Percentiles rank a stretch among this genome's conserved stretches.
Conservation (phyloP, 2,113 vertebrate genomes). For the Nipponia nippon region DNA sequence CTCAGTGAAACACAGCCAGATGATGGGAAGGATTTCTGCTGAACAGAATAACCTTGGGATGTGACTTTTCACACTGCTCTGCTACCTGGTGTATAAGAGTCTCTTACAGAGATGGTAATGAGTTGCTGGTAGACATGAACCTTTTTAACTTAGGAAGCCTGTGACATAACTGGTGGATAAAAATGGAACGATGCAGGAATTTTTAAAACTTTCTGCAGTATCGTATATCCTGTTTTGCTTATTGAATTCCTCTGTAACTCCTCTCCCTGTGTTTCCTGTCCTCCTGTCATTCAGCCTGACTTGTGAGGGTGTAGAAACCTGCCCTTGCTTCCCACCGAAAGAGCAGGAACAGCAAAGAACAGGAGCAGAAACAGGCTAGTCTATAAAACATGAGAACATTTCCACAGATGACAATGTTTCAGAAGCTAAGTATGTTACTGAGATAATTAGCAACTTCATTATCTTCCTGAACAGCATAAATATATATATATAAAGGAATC, state of each 20-base stretch:
- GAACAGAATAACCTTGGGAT: neutral
- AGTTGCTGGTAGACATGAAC: neutral
- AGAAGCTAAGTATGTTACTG: neutral
- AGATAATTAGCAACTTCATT: neutral
- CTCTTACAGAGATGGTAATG: neutral
- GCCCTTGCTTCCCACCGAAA: neutral
- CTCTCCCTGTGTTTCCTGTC: neutral
- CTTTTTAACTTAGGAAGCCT: neutral
- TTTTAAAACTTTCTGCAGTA: neutral
- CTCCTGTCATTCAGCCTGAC: neutral
- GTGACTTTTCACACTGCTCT: neutral
- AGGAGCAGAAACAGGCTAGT: neutral
- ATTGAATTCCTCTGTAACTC: neutral
- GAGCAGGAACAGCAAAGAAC: neutral
- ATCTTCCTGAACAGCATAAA: neutral
- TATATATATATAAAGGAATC: neutral
- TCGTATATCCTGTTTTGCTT: neutral
- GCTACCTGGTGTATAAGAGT: neutral
- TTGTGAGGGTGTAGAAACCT: neutral
- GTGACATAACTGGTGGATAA: neutral
- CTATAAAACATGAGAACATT: neutral
- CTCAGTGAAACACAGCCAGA: neutral
- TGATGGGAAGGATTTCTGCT: neutral
- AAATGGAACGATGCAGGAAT: neutral
- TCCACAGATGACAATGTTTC: neutral